A percentile compares a stretch with the other conserved stretches of the same genome.
Conservation (phyloP, 35 echinoderm and acorn worm species). For the Lytechinus pictus region DNA sequence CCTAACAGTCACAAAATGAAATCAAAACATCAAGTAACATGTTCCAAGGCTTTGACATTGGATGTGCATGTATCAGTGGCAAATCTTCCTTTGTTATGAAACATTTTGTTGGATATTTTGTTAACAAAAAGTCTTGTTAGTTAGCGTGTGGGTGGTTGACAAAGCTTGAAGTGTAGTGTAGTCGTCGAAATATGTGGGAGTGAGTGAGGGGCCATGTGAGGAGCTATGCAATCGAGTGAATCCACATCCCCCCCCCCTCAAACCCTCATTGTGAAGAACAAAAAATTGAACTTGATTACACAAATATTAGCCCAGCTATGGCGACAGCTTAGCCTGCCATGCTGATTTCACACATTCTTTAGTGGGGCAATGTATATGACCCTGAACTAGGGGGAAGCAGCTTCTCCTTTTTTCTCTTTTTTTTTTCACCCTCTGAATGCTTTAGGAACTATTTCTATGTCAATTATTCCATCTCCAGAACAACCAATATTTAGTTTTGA, state of each 20-base stretch:
- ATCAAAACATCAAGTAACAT: background rate
- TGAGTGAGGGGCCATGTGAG: too few relatives aligned
- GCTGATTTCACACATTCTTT: slow-evolving; percentile 16
- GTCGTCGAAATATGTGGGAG: too few relatives aligned
- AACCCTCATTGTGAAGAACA: background rate
- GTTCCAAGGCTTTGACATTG: background rate
- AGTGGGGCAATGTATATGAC: background rate
- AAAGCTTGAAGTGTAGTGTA: too few relatives aligned
- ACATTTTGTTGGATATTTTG: background rate
- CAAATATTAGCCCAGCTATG: slow-evolving; percentile 26
- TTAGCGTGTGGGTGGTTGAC: background rate
- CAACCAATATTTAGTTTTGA: slow-evolving; percentile 36
- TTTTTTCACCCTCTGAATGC: background rate
- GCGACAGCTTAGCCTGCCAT: background rate
- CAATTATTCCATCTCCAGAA: background rate
- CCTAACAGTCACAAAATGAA: background rate
- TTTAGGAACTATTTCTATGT: background rate
- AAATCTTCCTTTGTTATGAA: background rate
- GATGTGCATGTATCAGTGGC: background rate
- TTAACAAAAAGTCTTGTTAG: background rate
- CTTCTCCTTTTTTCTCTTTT: background rate
- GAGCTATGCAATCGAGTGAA: too few relatives aligned
- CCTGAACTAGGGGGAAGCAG: background rate
- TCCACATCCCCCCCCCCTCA: background rate
- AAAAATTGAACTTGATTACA: background rate